Conservation (phyloP, 2,113 vertebrate species). For the Telmatochromis sp. region DNA sequence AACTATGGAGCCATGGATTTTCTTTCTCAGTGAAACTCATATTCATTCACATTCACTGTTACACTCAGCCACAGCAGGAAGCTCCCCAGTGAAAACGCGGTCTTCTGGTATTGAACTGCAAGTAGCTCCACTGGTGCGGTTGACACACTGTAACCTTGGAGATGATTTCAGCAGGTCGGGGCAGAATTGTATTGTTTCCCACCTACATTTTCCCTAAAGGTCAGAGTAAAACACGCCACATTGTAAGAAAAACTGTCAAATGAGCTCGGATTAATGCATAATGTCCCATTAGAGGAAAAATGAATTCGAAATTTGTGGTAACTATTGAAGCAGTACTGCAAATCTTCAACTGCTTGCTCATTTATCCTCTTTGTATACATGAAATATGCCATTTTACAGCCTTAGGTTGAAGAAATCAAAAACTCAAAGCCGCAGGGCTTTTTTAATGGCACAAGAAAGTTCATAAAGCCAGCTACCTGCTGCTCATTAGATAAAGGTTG, state of each 20-base stretch:
- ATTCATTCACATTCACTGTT: conserved; percentile 21
- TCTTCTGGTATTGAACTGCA: conserved; percentile 1
- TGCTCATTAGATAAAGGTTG: conserved; percentile 11
- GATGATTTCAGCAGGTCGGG: neutral
- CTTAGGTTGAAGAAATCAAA: neutral
- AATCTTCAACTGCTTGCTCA: neutral
- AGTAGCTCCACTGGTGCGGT: neutral
- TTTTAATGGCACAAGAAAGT: neutral
- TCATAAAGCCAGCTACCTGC: neutral
- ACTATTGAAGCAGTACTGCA: neutral
- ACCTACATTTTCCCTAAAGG: neutral
- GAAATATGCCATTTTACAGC: neutral
- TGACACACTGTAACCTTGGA: neutral
- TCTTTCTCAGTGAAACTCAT: neutral
- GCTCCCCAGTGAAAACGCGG: neutral
- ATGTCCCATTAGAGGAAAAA: neutral
- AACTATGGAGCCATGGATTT: neutral
- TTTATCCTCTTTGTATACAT: neutral
- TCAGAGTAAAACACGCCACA: neutral
- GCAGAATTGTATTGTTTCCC: neutral
- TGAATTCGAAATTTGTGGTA: neutral
- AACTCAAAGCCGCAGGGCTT: neutral
- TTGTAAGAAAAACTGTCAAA: neutral
- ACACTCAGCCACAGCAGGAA: neutral
- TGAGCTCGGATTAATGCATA: neutral